A percentile compares a stretch with the other conserved stretches of the same genome.
Conservation (phyloP, 2,797 vertebrate genomes). For the Neomorphus geoffroyi region DNA sequence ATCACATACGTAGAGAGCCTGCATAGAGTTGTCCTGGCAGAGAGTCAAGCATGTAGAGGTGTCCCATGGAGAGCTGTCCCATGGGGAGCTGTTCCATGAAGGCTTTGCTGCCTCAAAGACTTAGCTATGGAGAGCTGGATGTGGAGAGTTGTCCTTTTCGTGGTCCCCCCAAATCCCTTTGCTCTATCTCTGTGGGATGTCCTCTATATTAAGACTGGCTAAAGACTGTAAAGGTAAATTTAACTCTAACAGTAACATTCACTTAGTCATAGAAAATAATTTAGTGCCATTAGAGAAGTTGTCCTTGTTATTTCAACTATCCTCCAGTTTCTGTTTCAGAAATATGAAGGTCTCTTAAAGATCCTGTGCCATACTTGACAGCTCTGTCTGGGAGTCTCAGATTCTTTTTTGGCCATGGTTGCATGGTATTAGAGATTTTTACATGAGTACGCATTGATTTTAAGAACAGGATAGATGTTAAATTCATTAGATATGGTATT, state of each 20-base stretch:
- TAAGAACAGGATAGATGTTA: neutral
- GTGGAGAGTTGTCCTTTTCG: no score
- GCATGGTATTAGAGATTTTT: neutral
- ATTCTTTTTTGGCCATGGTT: neutral
- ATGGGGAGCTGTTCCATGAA: no score
- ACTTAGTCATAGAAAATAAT: neutral
- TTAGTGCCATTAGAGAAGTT: neutral
- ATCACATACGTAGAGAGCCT: neutral
- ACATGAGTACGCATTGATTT: neutral
- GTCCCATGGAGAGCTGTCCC: no score
- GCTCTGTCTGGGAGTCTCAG: neutral
- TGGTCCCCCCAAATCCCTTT: neutral
- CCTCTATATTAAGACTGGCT: neutral
- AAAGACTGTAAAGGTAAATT: neutral
- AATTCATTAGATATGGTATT: neutral
- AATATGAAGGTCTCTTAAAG: neutral
- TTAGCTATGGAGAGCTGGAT: no score
- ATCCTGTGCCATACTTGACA: neutral
- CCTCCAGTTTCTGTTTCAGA: neutral
- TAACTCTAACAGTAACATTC: neutral
- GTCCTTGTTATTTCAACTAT: neutral
- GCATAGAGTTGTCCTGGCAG: no score
- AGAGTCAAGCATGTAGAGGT: no score
- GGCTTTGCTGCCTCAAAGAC: no score
- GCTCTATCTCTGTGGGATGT: no score